phyloP scores from a whole-genome alignment of 2,113 vertebrate genomes.

The Datnioides undecimradiatus region DNA sequence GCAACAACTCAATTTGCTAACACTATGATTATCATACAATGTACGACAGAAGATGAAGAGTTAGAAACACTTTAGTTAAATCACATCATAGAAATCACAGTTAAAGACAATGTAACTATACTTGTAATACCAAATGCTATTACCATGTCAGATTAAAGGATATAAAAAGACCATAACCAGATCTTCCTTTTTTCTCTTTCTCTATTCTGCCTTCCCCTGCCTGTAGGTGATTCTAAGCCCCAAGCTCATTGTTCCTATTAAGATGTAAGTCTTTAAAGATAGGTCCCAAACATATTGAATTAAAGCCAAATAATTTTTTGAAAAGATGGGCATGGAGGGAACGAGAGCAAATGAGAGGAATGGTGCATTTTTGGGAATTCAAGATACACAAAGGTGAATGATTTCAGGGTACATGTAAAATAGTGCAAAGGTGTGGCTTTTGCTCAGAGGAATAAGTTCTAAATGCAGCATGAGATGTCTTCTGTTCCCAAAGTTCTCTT shows the following conservation, averaged over 20 bases:
- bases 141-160: no score
- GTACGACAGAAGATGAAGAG: not conserved
- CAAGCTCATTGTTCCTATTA: no score
- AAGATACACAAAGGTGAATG: no score
- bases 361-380: not conserved
- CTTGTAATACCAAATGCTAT: no score
- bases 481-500: slow-evolving; percentile 65
- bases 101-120: no score
- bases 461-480: not conserved
- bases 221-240: no score
- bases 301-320: not conserved
- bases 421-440: no score
- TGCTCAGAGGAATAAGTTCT: not conserved
- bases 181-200: no score
- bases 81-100: no score
- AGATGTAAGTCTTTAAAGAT: not conserved
- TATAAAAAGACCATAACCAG: not conserved
- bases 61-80: not conserved
- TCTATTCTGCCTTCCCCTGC: not conserved
- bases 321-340: not conserved
- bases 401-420: no score
- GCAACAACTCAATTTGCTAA: not conserved
- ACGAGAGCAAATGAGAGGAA: not conserved
- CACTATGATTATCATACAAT: not conserved
- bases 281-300: not conserved